A percentile compares a stretch with the other conserved stretches of the same genome.
phyloP scores from a whole-genome alignment of 2,113 vertebrate genomes.

The Cephalophus harveyi region DNA sequence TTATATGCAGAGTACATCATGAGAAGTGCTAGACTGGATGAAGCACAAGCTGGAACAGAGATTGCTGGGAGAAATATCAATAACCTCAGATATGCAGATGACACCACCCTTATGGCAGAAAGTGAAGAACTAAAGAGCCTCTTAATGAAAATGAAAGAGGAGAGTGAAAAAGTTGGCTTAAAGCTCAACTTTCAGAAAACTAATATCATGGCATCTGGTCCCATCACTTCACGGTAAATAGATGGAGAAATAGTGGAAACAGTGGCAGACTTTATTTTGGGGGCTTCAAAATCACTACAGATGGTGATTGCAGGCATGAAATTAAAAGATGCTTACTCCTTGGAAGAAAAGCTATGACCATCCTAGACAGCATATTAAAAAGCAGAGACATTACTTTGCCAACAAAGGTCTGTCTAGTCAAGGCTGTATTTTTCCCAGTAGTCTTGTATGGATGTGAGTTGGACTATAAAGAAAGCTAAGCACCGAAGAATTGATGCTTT shows the following conservation, averaged over 20 bases:
- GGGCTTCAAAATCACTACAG: not conserved
- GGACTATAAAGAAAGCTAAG: not conserved
- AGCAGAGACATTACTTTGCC: not conserved
- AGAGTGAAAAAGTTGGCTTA: not conserved
- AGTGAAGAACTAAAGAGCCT: not conserved
- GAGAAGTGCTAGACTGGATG: not conserved
- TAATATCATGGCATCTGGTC: not conserved
- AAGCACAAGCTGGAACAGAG: not conserved
- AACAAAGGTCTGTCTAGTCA: not conserved
- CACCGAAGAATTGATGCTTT: fast-evolving
- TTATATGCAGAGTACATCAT: not conserved
- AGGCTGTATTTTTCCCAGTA: not conserved
- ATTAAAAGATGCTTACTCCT: not conserved
- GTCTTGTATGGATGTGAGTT: not conserved
- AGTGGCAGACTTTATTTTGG: not conserved
- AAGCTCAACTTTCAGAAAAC: not conserved
- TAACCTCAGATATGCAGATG: not conserved
- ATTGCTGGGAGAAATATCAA: not conserved
- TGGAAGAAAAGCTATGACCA: not conserved
- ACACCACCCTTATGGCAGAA: not conserved
- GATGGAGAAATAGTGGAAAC: not conserved
- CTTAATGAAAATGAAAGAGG: not conserved
- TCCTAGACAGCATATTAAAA: not conserved
- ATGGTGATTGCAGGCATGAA: not conserved
- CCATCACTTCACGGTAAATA: not conserved